A percentile compares a stretch with the other conserved stretches of the same genome.
phyloP scores from a whole-genome alignment of 2,113 vertebrate species.

The Brachypteracias leptosomus region DNA sequence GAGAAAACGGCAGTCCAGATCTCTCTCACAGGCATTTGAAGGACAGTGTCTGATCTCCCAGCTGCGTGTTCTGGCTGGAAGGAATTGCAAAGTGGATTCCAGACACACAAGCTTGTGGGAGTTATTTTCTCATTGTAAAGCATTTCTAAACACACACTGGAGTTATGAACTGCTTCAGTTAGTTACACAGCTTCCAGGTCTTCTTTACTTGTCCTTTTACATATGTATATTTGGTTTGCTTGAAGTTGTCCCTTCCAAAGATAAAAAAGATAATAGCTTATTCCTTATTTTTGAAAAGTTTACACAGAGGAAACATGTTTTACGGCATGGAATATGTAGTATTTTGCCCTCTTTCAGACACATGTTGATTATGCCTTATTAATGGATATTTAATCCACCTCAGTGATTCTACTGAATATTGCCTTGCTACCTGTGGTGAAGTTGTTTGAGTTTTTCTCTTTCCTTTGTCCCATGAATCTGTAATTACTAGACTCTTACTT shows the following conservation, averaged over 20 bases:
- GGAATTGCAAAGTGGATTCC: not conserved
- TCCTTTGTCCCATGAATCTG: not conserved
- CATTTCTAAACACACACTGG: not conserved
- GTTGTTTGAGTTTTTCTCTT: not conserved
- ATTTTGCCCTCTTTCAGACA: not conserved
- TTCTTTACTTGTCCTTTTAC: not conserved
- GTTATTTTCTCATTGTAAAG: not conserved
- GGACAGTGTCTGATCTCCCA: not conserved
- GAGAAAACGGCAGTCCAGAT: not conserved
- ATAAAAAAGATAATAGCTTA: accelerated
- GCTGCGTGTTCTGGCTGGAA: not conserved
- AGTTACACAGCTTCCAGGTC: not conserved
- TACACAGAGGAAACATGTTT: not conserved
- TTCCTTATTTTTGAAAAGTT: not conserved
- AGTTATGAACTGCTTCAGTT: not conserved
- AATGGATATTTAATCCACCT: not conserved
- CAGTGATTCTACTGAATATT: not conserved
- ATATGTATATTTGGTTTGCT: not conserved
- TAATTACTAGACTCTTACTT: not conserved
- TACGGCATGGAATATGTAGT: not conserved
- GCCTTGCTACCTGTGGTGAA: not conserved
- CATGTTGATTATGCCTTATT: not conserved
- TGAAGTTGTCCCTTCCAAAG: not conserved
- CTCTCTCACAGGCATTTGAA: not conserved
- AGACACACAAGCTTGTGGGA: not conserved